A percentile compares a stretch with the other conserved stretches of the same genome.
These are phyloP conservation scores for Macquaria ambigua DNA, from an alignment of 2,113 vertebrate genomes.

Conservation along the genomic window DNA sequence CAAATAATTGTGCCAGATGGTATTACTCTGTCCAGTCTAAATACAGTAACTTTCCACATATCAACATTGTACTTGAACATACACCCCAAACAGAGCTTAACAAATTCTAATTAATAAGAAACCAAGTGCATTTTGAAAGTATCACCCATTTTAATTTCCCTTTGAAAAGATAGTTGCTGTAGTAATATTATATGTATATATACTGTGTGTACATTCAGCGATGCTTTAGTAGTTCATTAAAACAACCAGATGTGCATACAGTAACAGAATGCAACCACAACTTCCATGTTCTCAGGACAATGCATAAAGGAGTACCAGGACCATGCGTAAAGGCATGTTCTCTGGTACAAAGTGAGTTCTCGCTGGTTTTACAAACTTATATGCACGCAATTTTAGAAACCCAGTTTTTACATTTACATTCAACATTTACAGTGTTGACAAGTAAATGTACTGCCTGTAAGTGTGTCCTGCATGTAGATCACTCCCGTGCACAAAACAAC, in stretches of 20 bases:
- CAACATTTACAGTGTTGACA: no score
- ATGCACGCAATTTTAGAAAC: no score
- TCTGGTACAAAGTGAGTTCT: no score
- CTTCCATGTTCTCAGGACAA: no score
- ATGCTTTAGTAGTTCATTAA: not conserved
- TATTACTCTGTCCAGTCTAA: not conserved
- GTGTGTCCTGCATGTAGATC: not conserved
- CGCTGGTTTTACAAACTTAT: no score
- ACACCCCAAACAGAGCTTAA: not conserved
- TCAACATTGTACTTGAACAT: not conserved
- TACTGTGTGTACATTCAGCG: no score
- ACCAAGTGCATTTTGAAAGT: not conserved
- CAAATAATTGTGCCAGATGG: no score
- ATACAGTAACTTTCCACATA: not conserved
- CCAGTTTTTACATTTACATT: no score
- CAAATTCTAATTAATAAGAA: not conserved
- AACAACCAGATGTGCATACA: not conserved
- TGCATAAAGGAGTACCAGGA: no score
- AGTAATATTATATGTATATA: not conserved
- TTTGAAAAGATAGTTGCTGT: not conserved
- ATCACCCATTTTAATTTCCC: slow-evolving; percentile 2
- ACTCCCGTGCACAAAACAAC: not conserved
- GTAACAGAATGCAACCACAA: not conserved
- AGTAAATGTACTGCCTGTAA: no score
- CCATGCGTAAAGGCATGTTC: no score